Percentiles rank a stretch among this genome's conserved stretches.
These are phyloP conservation scores for Stegodyphus dumicola DNA, from an alignment of 1,140 invertebrate genomes.

Conservation along the genomic window DNA sequence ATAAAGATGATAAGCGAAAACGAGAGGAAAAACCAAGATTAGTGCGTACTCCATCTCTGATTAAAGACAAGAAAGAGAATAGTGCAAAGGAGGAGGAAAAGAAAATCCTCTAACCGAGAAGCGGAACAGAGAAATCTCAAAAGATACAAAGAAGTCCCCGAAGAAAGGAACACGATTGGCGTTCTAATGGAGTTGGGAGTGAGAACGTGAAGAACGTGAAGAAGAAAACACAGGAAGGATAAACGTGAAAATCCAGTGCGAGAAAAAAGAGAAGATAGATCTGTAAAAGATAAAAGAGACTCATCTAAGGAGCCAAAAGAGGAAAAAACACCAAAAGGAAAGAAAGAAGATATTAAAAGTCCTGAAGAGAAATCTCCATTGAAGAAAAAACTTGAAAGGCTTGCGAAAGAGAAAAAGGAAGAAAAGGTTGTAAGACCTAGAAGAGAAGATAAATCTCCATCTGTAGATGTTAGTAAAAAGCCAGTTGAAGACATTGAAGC, in stretches of 20 bases:
- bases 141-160: slow-evolving; percentile 63
- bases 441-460: slow-evolving; percentile 25
- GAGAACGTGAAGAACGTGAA: slow-evolving; percentile 58
- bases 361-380: slow-evolving; percentile 20
- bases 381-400: slow-evolving; percentile 1
- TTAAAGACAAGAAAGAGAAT: slow-evolving; percentile 37
- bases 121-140: too few species aligned
- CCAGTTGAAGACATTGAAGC: slow-evolving; percentile 61
- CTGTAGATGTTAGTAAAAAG: slow-evolving; percentile 62
- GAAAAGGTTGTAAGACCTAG: neutral
- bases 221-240: too few species aligned
- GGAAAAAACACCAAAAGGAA: slow-evolving; percentile 20
- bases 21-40: slow-evolving; percentile 66
- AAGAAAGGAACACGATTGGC: slow-evolving; percentile 49
- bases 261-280: slow-evolving; percentile 30
- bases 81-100: slow-evolving; percentile 54
- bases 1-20: slow-evolving; percentile 63
- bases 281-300: slow-evolving; percentile 30
- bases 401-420: slow-evolving; percentile 38
- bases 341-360: slow-evolving; percentile 34
- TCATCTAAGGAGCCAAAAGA: slow-evolving; percentile 30
- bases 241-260: slow-evolving; percentile 27
- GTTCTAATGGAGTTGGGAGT: slow-evolving; percentile 67
- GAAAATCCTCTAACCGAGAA: slow-evolving; percentile 49
- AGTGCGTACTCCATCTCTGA: slow-evolving; percentile 10